Percentiles rank a stretch among this genome's conserved stretches.
These are phyloP conservation scores for Pseudomugil tenellus DNA, from an alignment of 2,797 vertebrate genomes.

Conservation along the genomic window DNA sequence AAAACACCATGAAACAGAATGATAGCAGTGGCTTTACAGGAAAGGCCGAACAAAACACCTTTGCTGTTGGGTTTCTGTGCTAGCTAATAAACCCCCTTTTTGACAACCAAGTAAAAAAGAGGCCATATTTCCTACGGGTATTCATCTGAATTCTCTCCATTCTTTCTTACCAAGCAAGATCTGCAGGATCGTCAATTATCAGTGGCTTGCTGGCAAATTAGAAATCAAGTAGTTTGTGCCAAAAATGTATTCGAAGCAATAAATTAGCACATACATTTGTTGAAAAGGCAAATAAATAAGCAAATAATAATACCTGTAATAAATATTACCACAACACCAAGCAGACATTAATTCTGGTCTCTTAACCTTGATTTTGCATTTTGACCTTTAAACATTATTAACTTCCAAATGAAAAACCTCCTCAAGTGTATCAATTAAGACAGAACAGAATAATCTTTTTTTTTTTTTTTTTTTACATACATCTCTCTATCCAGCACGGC, in stretches of 20 bases:
- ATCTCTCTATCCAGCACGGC: constrained; percentile 24
- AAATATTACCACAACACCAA: neutral
- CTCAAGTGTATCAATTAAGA: constrained; percentile 62
- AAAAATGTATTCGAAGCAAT: no score
- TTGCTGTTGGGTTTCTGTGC: constrained; percentile 29
- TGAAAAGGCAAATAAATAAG: no score
- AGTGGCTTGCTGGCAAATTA: constrained; percentile 15
- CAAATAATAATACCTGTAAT: neutral
- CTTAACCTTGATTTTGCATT: neutral
- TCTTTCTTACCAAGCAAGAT: constrained; percentile 26
- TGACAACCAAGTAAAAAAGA: constrained; percentile 26
- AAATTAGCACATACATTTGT: no score
- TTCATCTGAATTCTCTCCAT: constrained; percentile 15
- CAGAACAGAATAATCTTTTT: constrained; percentile 31
- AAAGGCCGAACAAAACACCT: constrained; percentile 19
- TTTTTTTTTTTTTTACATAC: no score
- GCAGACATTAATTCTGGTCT: neutral
- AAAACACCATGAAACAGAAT: constrained; percentile 20
- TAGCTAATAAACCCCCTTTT: constrained; percentile 13
- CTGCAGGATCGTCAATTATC: constrained; percentile 2
- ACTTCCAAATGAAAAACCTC: constrained; percentile 10
- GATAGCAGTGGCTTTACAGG: neutral
- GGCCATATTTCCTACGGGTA: constrained; percentile 33
- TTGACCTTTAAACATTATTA: neutral
- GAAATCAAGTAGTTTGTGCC: constrained; percentile 9